phyloP scores from a whole-genome alignment of 2,888 invertebrate genomes.

The Galerucella nymphaeae region DNA sequence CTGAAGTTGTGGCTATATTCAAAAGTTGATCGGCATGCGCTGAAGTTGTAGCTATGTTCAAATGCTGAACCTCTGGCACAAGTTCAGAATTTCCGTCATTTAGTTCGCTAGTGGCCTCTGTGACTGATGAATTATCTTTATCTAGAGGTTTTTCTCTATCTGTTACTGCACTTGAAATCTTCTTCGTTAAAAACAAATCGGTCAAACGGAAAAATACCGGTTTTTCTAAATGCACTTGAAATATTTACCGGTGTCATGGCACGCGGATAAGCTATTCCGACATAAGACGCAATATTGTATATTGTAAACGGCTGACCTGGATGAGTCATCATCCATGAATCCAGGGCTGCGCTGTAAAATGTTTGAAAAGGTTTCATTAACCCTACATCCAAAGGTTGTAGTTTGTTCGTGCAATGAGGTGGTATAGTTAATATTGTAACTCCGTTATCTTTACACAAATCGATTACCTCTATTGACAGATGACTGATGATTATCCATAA shows the following conservation, averaged over 20 bases:
- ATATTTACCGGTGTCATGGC: slow-evolving; percentile 1
- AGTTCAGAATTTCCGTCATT: no score
- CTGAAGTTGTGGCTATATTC: neutral
- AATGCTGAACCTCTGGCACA: neutral
- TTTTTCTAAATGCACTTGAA: slow-evolving; percentile 1
- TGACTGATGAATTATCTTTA: no score
- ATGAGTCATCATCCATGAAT: neutral
- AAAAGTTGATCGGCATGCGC: neutral
- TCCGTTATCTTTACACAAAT: slow-evolving; percentile 10
- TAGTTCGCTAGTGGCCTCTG: no score
- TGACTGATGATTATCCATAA: no score
- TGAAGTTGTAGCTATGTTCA: neutral
- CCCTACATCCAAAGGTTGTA: neutral
- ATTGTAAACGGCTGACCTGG: neutral
- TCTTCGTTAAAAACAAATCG: neutral
- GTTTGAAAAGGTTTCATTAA: slow-evolving; percentile 6
- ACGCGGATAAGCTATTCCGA: neutral
- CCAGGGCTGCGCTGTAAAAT: neutral
- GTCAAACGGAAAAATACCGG: neutral
- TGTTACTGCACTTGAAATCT: slow-evolving; percentile 4
- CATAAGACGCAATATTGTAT: no score
- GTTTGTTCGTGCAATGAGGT: slow-evolving; percentile 12
- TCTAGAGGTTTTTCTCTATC: no score
- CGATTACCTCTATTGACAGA: no score
- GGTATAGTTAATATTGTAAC: slow-evolving; percentile 7